Evolutionary conservation across 2,888 invertebrate species (phyloP).

Genomic region (Lycophotia porphyrea): DNA sequence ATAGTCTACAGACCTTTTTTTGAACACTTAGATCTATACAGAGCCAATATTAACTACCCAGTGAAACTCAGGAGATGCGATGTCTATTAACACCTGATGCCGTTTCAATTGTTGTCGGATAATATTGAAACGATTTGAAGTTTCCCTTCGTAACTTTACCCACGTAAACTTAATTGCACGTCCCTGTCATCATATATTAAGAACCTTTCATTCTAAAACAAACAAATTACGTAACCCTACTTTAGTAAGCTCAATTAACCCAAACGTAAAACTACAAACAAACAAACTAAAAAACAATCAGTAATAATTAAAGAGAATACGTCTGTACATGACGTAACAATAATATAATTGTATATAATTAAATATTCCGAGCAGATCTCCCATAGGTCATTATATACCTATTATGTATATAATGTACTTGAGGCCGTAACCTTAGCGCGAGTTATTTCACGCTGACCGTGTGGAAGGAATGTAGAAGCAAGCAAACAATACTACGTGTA

Average conservation of each 20-base stretch:
- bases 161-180: neutral
- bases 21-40: too few relatives aligned
- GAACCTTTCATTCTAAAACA: slow-evolving; percentile 26
- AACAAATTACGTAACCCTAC: slow-evolving; percentile 35
- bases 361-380: slow-evolving; percentile 58
- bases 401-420: slow-evolving; percentile 30
- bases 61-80: neutral
- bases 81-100: neutral
- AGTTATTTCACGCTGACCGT: slow-evolving; percentile 54
- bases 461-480: slow-evolving; percentile 41
- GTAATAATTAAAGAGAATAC: slow-evolving; percentile 51
- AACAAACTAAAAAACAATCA: slow-evolving; percentile 35
- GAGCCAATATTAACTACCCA: too few relatives aligned
- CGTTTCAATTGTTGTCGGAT: neutral
- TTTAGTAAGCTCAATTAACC: slow-evolving; percentile 37
- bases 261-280: slow-evolving; percentile 42
- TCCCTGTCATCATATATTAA: neutral
- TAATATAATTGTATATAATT: slow-evolving; percentile 55
- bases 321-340: slow-evolving; percentile 48
- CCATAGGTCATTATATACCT: slow-evolving; percentile 56
- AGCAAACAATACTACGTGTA: slow-evolving; percentile 57
- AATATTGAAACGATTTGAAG: neutral
- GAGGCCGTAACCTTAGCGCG: slow-evolving; percentile 49
- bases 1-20: neutral
- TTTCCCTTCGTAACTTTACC: neutral